Conservation (phyloP, 2,888 invertebrate genomes). For the Vannuccia rotundouncinata region DNA sequence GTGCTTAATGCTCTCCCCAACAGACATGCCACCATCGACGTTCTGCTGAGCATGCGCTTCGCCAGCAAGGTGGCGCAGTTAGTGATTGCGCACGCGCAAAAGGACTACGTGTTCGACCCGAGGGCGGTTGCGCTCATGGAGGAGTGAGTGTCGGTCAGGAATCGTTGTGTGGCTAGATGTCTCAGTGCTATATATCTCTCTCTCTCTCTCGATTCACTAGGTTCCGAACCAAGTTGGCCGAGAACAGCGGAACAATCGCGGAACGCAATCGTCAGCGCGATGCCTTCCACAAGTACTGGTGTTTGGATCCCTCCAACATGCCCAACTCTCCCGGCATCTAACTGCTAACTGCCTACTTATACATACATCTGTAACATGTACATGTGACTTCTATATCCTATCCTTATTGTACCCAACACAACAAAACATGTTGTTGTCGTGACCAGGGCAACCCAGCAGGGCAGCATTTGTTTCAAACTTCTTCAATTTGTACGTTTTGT, state of each 20-base stretch:
- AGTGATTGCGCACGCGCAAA: constrained; percentile 4
- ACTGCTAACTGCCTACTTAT: no score
- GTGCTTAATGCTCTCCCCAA: constrained; percentile 21
- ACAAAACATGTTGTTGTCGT: no score
- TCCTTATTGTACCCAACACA: no score
- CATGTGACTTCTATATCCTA: no score
- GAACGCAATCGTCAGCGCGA: constrained; percentile 49
- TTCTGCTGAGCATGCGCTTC: constrained; percentile 30
- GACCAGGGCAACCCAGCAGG: no score
- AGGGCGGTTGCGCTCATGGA: constrained; percentile 33
- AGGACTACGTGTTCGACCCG: constrained; percentile 34
- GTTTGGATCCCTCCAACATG: constrained; percentile 56
- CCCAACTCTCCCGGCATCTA: constrained; percentile 49
- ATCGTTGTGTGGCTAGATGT: not conserved
- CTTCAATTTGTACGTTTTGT: no score
- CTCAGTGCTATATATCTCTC: not conserved
- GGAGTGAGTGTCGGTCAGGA: constrained; percentile 13
- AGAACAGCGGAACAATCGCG: constrained; percentile 48
- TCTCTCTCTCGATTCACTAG: not conserved
- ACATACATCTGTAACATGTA: no score
- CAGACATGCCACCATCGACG: constrained; percentile 31
- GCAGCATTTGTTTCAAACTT: no score
- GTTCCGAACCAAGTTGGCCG: constrained; percentile 10
- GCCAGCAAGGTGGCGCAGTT: constrained; percentile 28
- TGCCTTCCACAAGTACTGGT: constrained; percentile 48